A percentile compares a stretch with the other conserved stretches of the same genome.
Evolutionary conservation across 1,140 invertebrate genomes (phyloP).

Genomic region (Oryctes rhinoceros): DNA sequence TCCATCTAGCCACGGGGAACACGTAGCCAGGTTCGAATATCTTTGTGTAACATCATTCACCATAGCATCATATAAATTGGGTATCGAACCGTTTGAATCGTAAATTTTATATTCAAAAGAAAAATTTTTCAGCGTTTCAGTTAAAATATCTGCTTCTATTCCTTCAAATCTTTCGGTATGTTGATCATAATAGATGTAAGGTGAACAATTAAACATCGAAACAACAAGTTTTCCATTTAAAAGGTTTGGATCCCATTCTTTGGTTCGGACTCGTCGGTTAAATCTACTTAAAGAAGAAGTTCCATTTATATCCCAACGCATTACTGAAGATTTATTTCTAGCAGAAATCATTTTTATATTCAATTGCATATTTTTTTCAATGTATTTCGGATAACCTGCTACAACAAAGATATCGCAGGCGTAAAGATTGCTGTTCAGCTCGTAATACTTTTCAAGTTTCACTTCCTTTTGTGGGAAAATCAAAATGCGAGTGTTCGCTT

Average conservation of each 20-base stretch:
- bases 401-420: neutral
- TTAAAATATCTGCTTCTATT: neutral
- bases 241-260: neutral
- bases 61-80: neutral
- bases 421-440: conserved; percentile 4
- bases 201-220: neutral
- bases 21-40: neutral
- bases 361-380: neutral
- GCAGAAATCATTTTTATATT: neutral
- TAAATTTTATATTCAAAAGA: neutral
- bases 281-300: neutral
- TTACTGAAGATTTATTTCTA: conserved; percentile 15
- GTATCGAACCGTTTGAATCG: neutral
- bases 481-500: neutral
- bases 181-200: neutral
- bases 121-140: neutral
- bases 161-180: neutral
- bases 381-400: neutral
- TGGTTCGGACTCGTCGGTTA: neutral
- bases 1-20: neutral
- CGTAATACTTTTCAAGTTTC: neutral
- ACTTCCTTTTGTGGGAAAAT: neutral
- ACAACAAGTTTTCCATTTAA: neutral
- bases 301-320: neutral
- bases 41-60: neutral